Evolutionary conservation across 2,113 vertebrate species (phyloP).

Genomic region (Hippolais icterina): DNA sequence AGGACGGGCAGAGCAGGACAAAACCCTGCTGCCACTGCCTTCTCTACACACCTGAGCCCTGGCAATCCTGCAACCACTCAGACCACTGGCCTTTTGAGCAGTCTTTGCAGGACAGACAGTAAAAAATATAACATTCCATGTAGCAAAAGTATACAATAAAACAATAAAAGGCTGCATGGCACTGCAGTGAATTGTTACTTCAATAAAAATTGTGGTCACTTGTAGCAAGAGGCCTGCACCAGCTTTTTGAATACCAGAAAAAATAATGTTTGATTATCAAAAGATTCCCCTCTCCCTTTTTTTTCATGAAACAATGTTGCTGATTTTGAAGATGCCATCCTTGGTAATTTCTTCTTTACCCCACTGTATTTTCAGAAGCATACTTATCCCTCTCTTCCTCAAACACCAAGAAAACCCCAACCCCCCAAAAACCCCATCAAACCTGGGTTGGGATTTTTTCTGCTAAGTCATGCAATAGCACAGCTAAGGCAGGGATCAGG

Average conservation of each 20-base stretch:
- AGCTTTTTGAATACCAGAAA: neutral
- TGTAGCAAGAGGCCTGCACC: neutral
- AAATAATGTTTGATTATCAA: neutral
- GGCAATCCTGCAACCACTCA: neutral
- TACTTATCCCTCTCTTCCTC: neutral
- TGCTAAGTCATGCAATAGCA: neutral
- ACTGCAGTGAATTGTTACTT: neutral
- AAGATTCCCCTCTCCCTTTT: neutral
- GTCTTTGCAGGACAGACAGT: neutral
- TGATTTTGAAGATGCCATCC: neutral
- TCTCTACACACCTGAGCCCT: neutral
- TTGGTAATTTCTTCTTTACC: neutral
- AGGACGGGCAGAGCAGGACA: neutral
- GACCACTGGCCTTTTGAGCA: neutral
- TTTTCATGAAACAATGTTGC: neutral
- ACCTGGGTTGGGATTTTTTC: neutral
- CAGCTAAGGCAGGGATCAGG: neutral
- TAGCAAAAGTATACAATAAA: conserved; percentile 17
- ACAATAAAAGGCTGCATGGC: neutral
- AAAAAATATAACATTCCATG: conserved; percentile 20
- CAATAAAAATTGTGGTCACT: neutral
- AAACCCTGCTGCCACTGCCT: neutral
- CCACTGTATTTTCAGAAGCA: neutral
- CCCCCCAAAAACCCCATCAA: neutral
- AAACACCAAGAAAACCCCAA: neutral